Conservation (phyloP, 2,888 invertebrate species). For the Calliopum simillimum region DNA sequence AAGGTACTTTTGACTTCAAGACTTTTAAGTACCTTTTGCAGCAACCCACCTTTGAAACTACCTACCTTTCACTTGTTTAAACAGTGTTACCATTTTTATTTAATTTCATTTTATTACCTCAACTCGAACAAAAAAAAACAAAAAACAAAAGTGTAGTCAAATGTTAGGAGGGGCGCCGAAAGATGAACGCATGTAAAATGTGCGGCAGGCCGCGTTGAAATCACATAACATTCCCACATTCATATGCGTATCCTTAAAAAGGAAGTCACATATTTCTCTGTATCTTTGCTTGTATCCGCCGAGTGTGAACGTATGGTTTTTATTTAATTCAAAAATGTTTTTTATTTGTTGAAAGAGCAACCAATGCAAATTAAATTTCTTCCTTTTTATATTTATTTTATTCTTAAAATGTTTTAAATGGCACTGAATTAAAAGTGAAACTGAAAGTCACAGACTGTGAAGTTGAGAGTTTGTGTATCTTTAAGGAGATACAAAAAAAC, state of each 20-base stretch:
- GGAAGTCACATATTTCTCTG: background rate
- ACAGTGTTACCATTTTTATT: constrained; percentile 31
- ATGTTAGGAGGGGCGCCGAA: background rate
- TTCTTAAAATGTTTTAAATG: too few relatives aligned
- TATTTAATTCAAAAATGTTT: background rate
- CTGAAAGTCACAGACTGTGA: too few relatives aligned
- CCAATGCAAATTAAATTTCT: background rate
- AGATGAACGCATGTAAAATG: background rate
- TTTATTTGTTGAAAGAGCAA: background rate
- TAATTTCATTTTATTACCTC: constrained; percentile 29
- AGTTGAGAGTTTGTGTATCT: too few relatives aligned
- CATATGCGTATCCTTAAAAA: background rate
- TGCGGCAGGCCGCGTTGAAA: background rate
- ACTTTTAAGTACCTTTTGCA: background rate
- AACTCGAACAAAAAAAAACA: background rate
- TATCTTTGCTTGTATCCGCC: background rate
- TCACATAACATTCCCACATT: background rate
- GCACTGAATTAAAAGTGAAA: too few relatives aligned
- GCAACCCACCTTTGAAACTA: background rate
- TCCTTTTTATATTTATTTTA: too few relatives aligned
- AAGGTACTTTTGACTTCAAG: background rate
- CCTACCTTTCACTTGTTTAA: background rate
- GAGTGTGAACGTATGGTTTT: background rate
- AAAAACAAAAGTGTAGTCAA: background rate
- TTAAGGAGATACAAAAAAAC: too few relatives aligned